Evolutionary conservation across 2,113 vertebrate genomes (phyloP).

Genomic region (Phalacrocorax carbo): DNA sequence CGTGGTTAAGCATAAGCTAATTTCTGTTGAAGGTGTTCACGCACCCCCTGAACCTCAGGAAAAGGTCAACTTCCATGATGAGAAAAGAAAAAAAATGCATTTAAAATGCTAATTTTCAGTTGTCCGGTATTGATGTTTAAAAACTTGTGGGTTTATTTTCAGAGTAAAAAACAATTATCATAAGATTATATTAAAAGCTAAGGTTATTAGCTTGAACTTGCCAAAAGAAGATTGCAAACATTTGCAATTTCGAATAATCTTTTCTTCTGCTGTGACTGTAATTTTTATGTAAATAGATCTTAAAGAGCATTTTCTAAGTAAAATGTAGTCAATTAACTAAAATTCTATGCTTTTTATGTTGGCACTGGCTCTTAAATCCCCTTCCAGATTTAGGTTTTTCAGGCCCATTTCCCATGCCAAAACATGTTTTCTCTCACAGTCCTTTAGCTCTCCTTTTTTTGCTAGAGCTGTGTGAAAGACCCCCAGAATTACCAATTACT

Average conservation of each 20-base stretch:
- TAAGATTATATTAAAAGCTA: background rate
- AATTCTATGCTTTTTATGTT: background rate
- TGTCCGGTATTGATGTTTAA: background rate
- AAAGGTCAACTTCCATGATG: background rate
- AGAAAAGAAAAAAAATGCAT: background rate
- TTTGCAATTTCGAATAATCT: background rate
- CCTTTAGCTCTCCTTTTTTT: background rate
- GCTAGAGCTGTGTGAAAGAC: background rate
- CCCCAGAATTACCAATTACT: background rate
- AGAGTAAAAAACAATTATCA: background rate
- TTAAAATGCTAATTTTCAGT: background rate
- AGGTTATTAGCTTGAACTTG: background rate
- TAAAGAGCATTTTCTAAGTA: background rate
- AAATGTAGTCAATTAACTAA: background rate
- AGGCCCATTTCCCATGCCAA: background rate
- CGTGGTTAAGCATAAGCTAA: background rate
- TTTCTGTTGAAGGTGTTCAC: background rate
- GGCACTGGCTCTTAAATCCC: background rate
- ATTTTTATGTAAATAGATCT: background rate
- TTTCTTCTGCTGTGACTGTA: background rate
- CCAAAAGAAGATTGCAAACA: background rate
- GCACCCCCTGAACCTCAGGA: background rate
- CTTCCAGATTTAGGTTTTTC: background rate
- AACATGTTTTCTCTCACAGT: background rate
- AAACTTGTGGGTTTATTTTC: background rate